Conservation (phyloP, 2,797 vertebrate species). For the Coreius guichenoti region DNA sequence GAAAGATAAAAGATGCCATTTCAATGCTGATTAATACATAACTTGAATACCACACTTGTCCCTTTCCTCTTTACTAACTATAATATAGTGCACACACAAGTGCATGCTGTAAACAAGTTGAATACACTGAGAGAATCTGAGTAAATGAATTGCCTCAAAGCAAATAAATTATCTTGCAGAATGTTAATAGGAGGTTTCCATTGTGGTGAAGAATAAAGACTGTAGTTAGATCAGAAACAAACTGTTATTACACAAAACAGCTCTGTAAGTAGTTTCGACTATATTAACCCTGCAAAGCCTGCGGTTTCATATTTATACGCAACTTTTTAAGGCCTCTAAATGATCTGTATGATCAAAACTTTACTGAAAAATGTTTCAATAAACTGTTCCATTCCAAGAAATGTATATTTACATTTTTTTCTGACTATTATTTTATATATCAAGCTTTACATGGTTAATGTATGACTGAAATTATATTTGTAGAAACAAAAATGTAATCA, state of each 20-base stretch:
- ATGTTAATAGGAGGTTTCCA: background rate
- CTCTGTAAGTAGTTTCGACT: background rate
- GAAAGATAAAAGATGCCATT: background rate
- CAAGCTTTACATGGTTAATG: too few relatives aligned
- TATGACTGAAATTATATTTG: background rate
- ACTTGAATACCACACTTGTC: background rate
- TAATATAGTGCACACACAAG: background rate
- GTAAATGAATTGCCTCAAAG: background rate
- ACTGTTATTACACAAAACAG: background rate
- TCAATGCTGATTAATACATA: background rate
- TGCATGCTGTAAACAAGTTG: background rate
- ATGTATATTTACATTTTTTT: too few relatives aligned
- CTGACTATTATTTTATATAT: too few relatives aligned
- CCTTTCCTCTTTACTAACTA: background rate
- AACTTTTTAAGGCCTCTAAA: too few relatives aligned
- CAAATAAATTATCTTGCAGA: background rate
- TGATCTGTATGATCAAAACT: too few relatives aligned
- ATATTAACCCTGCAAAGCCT: too few relatives aligned
- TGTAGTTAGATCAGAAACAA: background rate
- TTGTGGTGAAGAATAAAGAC: background rate
- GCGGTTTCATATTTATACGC: too few relatives aligned
- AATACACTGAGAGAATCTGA: background rate
- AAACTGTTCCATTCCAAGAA: too few relatives aligned
- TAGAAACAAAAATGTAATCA: background rate
- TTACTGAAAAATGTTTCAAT: too few relatives aligned